Conservation (phyloP, 2,113 vertebrate species). For the Cryptotis parvus region DNA sequence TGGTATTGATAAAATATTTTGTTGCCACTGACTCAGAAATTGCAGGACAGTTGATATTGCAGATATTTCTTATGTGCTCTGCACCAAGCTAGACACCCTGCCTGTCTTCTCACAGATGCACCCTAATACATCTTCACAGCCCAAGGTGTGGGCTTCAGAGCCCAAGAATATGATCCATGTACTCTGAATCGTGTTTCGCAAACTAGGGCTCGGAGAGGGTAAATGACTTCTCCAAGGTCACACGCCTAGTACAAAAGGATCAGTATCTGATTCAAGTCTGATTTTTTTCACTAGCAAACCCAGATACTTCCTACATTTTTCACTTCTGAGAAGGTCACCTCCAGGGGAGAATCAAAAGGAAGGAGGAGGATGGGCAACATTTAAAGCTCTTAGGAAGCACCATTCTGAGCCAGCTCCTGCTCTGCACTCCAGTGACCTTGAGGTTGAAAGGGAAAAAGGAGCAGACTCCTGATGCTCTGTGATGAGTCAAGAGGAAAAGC, state of each 20-base stretch:
- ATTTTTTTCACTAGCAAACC: constrained; percentile 27
- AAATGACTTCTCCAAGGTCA: constrained; percentile 56
- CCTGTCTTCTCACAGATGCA: constrained; percentile 2
- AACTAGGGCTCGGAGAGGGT: constrained; percentile 22
- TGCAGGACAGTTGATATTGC: neutral
- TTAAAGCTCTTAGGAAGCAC: constrained; percentile 51
- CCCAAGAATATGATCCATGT: neutral
- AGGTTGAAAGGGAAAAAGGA: constrained; percentile 76
- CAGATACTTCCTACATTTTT: constrained; percentile 37
- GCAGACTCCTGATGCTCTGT: constrained; percentile 68
- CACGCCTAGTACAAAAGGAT: neutral
- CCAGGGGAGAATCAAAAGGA: constrained; percentile 4
- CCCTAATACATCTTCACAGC: neutral
- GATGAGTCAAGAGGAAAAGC: constrained; percentile 76
- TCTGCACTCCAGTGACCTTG: constrained; percentile 72
- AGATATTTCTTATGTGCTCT: neutral
- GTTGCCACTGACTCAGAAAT: constrained; percentile 9
- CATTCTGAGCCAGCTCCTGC: neutral
- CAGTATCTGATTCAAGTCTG: neutral
- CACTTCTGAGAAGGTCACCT: constrained; percentile 31
- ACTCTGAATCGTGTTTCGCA: neutral
- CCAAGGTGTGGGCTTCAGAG: neutral
- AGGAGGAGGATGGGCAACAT: neutral
- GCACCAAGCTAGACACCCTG: neutral
- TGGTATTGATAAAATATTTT: neutral